Conservation (phyloP, 2,888 invertebrate genomes). For the Lasioglossum zephyrum region DNA sequence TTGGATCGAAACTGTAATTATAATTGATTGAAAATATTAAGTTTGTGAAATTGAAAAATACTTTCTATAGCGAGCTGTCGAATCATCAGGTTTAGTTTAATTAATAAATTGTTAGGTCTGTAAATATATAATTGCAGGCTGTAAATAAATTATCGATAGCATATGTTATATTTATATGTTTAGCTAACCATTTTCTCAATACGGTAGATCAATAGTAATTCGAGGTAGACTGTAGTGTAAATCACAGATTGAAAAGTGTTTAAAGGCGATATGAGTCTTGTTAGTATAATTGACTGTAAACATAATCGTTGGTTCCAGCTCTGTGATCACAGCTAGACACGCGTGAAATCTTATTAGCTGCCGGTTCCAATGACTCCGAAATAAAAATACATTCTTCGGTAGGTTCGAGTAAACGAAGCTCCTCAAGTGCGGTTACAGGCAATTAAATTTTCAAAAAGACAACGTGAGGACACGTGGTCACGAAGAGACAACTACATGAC, state of each 20-base stretch:
- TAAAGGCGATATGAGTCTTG: background rate
- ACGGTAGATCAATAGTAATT: background rate
- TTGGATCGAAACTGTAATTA: background rate
- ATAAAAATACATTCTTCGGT: background rate
- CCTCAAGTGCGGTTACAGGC: background rate
- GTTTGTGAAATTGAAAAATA: no score
- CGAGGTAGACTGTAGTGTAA: background rate
- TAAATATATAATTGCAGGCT: no score
- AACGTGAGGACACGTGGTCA: background rate
- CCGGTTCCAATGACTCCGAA: background rate
- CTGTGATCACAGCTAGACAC: background rate
- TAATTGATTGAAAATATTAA: no score
- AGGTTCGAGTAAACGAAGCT: background rate
- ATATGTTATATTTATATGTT: background rate
- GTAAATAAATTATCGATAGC: background rate
- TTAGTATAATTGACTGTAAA: background rate
- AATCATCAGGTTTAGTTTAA: no score
- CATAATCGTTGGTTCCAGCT: background rate
- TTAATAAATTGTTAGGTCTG: no score
- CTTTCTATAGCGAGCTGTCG: no score
- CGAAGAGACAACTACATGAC: conserved; percentile 1
- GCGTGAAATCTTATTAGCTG: background rate
- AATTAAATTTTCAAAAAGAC: background rate
- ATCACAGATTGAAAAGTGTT: background rate
- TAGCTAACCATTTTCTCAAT: background rate